Evolutionary conservation across 2,888 invertebrate genomes (phyloP).

Genomic region (Drosophila dives): DNA sequence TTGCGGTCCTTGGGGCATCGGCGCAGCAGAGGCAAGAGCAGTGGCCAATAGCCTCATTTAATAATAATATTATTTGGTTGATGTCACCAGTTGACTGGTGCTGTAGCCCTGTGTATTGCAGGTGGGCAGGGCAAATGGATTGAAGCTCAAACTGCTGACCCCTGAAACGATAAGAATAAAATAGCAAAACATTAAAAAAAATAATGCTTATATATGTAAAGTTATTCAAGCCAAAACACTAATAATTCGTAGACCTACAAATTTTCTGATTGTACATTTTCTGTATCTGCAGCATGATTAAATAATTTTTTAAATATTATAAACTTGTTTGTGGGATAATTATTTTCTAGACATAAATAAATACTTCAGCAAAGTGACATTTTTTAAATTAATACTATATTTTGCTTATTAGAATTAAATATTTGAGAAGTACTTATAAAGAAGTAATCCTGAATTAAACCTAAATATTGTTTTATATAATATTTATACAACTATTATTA

Average conservation of each 20-base stretch:
- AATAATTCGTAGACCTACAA: neutral
- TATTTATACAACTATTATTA: neutral
- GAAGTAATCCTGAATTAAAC: neutral
- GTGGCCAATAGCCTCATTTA: slow-evolving; percentile 64
- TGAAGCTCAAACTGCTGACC: slow-evolving; percentile 96
- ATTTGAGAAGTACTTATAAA: neutral
- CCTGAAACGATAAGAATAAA: slow-evolving; percentile 72
- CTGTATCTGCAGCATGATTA: neutral
- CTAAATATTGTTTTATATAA: neutral
- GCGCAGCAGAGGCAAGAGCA: slow-evolving; percentile 12
- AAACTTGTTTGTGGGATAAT: rapidly evolving
- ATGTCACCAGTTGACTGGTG: slow-evolving; percentile 90
- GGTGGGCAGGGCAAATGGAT: slow-evolving; percentile 95
- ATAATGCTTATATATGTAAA: neutral
- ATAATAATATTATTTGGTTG: slow-evolving; percentile 89
- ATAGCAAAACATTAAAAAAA: neutral
- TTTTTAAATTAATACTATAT: neutral
- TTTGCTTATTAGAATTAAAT: neutral
- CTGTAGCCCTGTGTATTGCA: slow-evolving; percentile 94
- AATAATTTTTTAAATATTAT: neutral
- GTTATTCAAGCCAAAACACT: neutral
- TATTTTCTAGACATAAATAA: neutral
- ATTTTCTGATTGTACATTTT: neutral
- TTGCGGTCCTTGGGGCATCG: slow-evolving; percentile 4
- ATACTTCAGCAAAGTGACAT: neutral